These are phyloP conservation scores for Cheirogaleus major DNA, from an alignment of 2,797 vertebrate genomes.

Conservation along the genomic window DNA sequence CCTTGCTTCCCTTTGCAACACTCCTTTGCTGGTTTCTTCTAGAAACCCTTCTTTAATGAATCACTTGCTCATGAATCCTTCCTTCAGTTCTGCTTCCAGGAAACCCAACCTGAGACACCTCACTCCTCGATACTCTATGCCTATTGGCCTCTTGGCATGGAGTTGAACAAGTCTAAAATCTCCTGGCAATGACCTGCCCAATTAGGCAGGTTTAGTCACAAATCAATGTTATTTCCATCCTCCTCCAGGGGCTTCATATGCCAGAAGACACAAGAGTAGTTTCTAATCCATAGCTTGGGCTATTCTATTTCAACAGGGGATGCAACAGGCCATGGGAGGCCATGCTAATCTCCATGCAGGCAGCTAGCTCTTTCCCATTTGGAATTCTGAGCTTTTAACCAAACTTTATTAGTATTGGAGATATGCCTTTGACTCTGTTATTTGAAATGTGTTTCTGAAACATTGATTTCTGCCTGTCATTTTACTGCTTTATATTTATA, in stretches of 20 bases:
- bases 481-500: constrained; percentile 45
- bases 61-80: background rate
- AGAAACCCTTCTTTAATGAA: background rate
- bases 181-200: background rate
- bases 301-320: background rate
- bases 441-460: constrained; percentile 63
- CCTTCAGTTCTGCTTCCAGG: background rate
- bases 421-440: background rate
- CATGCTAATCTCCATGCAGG: background rate
- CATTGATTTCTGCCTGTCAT: constrained; percentile 52
- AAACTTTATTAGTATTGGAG: background rate
- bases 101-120: background rate
- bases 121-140: background rate
- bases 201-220: background rate
- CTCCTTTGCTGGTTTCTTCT: background rate
- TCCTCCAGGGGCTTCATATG: background rate
- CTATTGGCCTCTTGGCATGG: background rate
- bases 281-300: background rate
- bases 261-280: background rate
- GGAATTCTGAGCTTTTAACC: background rate
- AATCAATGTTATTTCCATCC: background rate
- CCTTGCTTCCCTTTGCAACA: background rate
- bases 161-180: background rate
- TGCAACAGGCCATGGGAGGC: background rate
- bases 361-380: background rate